Base-by-base conservation (phyloP, 2,888 invertebrate genomes). In the Disparrhopalites patrizii region DNA sequence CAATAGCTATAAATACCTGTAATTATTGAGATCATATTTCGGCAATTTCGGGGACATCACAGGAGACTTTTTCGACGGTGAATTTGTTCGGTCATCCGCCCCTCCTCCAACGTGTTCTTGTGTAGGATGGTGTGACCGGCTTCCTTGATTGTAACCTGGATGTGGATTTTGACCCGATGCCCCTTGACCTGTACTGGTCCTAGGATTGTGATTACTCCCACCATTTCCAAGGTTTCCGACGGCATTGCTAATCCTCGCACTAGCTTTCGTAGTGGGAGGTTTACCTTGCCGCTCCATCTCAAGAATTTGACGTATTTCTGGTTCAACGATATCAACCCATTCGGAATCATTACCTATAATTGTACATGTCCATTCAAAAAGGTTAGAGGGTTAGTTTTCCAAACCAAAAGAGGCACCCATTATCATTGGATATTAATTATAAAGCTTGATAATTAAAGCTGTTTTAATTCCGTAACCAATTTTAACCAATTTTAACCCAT, bases 261-360 rank as follows among this genome's bases (percentile, higher is more conserved):
- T 62, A 30, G 47, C 15, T 60, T 58, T 65, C 10, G 51, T 57
- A 20, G 60, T 65, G 13, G 30, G 51, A 25, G 61, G 33, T 27
- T 61, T 61, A 36, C 36, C 31, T 4, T 31, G 63, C 55, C 70
- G 54, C 62, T 72, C 71, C 27, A 73, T 62, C 43, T 75, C 75
- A n/a, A 75, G 55, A 47, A 73, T 72, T 40, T 73, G 71, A 20
- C 89, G 82, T 25, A 90, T 81, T 78, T 90, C 90, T 51, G 87
- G 88, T 78, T 90, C 90, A 10, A 90, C 90, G 55, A 89, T 84
- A 75, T 89, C 89, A 1, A 88, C 88, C 90, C 90, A 90, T 79
- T 90, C 89, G 31, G 87, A 85, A 76, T 89, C 88, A 72, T 84
- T 85, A 31, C 81, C 84, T 81, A 76, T 54, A 47, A 25, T 10